Evolutionary conservation across 2,797 vertebrate genomes (phyloP).

Genomic region (Poecilia picta): DNA sequence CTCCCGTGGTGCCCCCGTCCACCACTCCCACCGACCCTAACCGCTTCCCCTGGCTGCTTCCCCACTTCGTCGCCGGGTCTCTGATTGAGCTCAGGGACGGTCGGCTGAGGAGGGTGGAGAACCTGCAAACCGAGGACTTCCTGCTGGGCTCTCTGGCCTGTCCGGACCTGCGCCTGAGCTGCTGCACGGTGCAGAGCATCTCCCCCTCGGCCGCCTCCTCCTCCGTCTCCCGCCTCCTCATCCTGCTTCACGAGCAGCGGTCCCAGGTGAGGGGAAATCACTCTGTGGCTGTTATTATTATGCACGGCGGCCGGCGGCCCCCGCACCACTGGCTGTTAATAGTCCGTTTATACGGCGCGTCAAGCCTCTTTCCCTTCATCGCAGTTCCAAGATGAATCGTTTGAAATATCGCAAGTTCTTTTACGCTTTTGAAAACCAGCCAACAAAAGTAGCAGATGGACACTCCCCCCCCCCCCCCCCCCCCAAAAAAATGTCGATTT

Average conservation of each 20-base stretch:
- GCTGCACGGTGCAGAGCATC: conserved; percentile 81
- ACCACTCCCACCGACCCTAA: conserved; percentile 42
- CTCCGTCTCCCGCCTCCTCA: conserved; percentile 72
- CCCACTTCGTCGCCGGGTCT: conserved; percentile 78
- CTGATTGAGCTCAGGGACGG: conserved; percentile 82
- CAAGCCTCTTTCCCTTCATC: neutral
- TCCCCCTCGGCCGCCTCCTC: conserved; percentile 56
- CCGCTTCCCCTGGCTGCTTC: conserved; percentile 69
- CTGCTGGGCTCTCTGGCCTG: conserved; percentile 74
- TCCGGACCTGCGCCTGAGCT: conserved; percentile 78
- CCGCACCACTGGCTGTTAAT: neutral
- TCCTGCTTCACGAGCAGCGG: conserved; percentile 76
- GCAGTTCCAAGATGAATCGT: neutral
- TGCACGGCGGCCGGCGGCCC: neutral
- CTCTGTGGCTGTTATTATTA: neutral
- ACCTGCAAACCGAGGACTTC: conserved; percentile 82
- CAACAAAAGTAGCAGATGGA: neutral
- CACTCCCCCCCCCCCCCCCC: neutral
- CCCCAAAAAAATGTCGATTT: neutral
- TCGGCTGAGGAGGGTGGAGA: conserved; percentile 77
- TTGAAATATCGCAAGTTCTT: neutral
- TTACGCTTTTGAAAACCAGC: neutral
- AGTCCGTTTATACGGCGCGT: neutral
- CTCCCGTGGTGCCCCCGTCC: conserved; percentile 6
- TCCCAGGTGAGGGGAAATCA: conserved; percentile 70